Percentiles rank a stretch among this genome's conserved stretches.
Evolutionary conservation across 2,113 vertebrate genomes (phyloP).

Genomic region (Vidua chalybeata): DNA sequence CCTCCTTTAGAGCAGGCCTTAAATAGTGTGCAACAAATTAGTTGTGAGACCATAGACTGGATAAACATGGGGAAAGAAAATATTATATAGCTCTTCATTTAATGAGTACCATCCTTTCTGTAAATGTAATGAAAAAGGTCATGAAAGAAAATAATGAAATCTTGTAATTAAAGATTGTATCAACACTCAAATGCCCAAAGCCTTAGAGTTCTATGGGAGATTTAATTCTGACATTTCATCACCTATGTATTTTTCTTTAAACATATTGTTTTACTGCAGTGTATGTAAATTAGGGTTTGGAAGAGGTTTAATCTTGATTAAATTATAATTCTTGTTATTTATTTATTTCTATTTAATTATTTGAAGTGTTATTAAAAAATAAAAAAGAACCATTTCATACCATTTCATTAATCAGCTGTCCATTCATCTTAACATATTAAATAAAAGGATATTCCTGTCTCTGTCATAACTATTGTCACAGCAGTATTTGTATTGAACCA

Average conservation of each 20-base stretch:
- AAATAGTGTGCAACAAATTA: neutral
- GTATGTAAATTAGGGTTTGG: neutral
- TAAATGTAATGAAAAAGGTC: neutral
- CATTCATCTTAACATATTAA: neutral
- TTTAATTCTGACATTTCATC: neutral
- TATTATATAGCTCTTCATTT: neutral
- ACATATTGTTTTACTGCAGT: neutral
- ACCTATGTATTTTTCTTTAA: neutral
- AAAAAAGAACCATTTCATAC: neutral
- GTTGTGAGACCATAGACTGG: neutral
- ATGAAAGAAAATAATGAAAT: conserved; percentile 24
- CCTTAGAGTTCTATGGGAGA: neutral
- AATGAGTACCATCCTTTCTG: neutral
- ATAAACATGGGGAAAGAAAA: neutral
- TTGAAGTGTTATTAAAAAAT: neutral
- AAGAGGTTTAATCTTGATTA: neutral
- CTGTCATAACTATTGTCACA: neutral
- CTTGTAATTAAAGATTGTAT: conserved; percentile 38
- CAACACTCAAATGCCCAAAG: neutral
- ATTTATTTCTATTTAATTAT: neutral
- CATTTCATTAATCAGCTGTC: neutral
- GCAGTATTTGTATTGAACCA: neutral
- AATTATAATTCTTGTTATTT: neutral
- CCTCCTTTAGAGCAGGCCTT: neutral
- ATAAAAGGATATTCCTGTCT: neutral